Conservation (phyloP, 30 jellyfish, hydroid and myxozoan species). For the Sanderia malayensis region DNA sequence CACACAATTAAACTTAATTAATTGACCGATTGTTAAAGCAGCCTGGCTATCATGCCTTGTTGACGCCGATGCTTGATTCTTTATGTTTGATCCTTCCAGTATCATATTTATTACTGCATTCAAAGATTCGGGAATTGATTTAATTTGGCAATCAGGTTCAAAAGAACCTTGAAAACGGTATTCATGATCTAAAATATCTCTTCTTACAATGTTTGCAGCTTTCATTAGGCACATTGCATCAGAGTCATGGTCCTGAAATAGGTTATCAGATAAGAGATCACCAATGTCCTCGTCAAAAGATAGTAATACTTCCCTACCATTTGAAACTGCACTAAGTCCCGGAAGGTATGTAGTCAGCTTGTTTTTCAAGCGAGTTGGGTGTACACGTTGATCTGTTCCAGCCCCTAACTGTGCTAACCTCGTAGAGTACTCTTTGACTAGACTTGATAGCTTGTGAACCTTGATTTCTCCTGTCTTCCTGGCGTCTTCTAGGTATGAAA, state of each 20-base stretch:
- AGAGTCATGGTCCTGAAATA: slow-evolving; percentile 29
- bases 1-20: slow-evolving; percentile 14
- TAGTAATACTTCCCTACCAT: slow-evolving; percentile 31
- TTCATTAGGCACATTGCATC: slow-evolving; percentile 28
- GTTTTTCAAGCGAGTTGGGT: slow-evolving; percentile 22
- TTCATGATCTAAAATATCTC: slow-evolving; percentile 1
- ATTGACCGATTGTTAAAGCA: slow-evolving; percentile 42
- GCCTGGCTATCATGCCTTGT: slow-evolving; percentile 31
- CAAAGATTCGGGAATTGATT: slow-evolving; percentile 3
- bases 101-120: background rate
- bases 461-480: slow-evolving; percentile 8
- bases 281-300: slow-evolving; percentile 33
- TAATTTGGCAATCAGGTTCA: slow-evolving; percentile 2
- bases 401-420: slow-evolving; percentile 39
- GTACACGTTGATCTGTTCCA: slow-evolving; percentile 28
- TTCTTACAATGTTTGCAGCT: slow-evolving; percentile 42
- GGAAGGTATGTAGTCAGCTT: slow-evolving; percentile 11
- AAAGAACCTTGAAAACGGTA: slow-evolving; percentile 2
- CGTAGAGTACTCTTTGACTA: slow-evolving; percentile 26
- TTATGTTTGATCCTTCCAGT: slow-evolving; percentile 1
- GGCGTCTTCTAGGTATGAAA: slow-evolving; percentile 22
- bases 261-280: slow-evolving; percentile 12
- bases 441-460: slow-evolving; percentile 15
- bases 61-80: slow-evolving; percentile 10
- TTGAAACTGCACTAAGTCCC: slow-evolving; percentile 20